phyloP scores from a whole-genome alignment of 2,888 invertebrate species.

The Thera britannica region DNA sequence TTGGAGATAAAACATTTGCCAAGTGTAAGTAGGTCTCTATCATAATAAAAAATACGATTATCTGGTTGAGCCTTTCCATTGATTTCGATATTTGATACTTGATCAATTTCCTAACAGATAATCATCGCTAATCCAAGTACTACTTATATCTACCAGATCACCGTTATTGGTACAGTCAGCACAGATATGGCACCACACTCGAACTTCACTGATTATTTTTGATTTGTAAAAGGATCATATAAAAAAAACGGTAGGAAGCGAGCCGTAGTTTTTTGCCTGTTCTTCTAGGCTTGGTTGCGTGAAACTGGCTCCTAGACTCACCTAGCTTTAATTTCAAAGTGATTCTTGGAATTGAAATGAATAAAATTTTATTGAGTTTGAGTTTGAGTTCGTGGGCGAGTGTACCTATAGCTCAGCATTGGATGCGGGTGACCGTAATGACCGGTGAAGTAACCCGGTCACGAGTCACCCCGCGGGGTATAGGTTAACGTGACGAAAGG shows the following conservation, averaged over 20 bases:
- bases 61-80: not conserved
- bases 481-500: conserved; percentile 36
- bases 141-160: not conserved
- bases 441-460: conserved; percentile 29
- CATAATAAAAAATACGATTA: too few species aligned
- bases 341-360: too few species aligned
- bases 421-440: conserved; percentile 29
- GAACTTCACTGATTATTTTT: not conserved
- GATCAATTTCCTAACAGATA: conserved; percentile 27
- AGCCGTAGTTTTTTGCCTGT: too few species aligned
- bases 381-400: not conserved
- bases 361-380: too few species aligned
- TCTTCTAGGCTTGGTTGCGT: too few species aligned
- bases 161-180: conserved; percentile 7
- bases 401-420: conserved; percentile 11
- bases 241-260: too few species aligned
- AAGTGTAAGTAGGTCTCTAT: too few species aligned
- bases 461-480: conserved; percentile 32
- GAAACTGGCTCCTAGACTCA: too few species aligned
- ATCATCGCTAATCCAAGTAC: conserved; percentile 5
- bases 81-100: conserved; percentile 12
- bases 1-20: too few species aligned
- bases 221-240: too few species aligned
- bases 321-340: too few species aligned
- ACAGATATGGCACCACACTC: too few species aligned